These are phyloP conservation scores for Brenthis hecate DNA, from an alignment of 2,888 invertebrate species.

Conservation along the genomic window DNA sequence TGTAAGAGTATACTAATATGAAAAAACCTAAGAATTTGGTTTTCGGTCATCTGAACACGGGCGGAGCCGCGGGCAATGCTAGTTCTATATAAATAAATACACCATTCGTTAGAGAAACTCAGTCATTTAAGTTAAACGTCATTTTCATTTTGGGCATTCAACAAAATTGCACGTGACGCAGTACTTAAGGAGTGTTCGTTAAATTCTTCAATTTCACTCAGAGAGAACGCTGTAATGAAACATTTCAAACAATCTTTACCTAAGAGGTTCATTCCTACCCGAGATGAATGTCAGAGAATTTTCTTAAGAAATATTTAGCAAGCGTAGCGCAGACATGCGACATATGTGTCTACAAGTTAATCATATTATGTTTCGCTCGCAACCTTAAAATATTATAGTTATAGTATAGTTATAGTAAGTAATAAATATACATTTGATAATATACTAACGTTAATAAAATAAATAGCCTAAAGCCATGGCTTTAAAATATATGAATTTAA, in stretches of 20 bases:
- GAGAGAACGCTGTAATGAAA: constrained; percentile 49
- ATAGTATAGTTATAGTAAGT: too few relatives aligned
- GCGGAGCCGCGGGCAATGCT: too few relatives aligned
- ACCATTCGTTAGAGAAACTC: constrained; percentile 5
- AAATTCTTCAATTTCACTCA: constrained; percentile 39
- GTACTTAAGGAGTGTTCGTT: constrained; percentile 30
- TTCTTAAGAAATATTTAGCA: constrained; percentile 53
- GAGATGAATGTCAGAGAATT: constrained; percentile 55
- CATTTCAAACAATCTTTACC: constrained; percentile 44
- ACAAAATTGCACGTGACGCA: constrained; percentile 30
- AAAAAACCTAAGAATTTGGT: too few relatives aligned
- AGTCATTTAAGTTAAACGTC: constrained; percentile 32
- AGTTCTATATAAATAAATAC: background rate
- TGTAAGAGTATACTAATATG: too few relatives aligned
- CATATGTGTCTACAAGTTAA: background rate
- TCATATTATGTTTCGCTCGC: background rate
- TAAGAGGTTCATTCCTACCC: constrained; percentile 43
- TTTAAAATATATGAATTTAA: too few relatives aligned
- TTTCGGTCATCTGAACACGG: too few relatives aligned
- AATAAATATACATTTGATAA: too few relatives aligned
- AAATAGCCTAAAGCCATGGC: too few relatives aligned
- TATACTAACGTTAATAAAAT: too few relatives aligned
- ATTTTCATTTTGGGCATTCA: constrained; percentile 33
- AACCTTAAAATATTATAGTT: too few relatives aligned
- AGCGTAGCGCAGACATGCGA: constrained; percentile 33